Evolutionary conservation across 30 jellyfish, hydroid and myxozoan genomes (phyloP).

Genomic region (Cassiopea andromeda): DNA sequence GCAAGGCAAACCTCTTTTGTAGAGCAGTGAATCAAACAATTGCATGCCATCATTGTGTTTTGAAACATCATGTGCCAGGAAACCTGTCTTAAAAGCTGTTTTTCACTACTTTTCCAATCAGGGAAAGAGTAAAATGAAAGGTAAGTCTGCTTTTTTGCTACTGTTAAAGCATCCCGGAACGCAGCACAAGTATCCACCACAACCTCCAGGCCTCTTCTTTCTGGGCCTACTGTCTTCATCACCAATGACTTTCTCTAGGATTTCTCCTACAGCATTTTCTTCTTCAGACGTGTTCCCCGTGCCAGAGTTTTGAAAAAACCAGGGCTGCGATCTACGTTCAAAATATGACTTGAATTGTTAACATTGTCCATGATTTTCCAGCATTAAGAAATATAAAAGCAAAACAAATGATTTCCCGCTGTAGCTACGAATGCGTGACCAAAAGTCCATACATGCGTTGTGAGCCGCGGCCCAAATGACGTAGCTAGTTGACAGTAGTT

Average conservation of each 20-base stretch:
- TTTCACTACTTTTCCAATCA: neutral
- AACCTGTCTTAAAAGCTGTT: constrained; percentile 5
- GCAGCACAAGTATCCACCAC: constrained; percentile 43
- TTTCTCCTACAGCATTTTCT: neutral
- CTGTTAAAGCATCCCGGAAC: constrained; percentile 38
- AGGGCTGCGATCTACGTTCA: constrained; percentile 3
- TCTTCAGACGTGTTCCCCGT: neutral
- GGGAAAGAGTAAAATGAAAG: constrained; percentile 47
- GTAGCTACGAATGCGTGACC: neutral
- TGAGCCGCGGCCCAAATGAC: neutral
- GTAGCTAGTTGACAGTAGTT: too few relatives aligned
- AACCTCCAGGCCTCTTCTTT: neutral
- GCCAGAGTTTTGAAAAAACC: constrained; percentile 28
- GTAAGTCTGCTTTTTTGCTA: neutral
- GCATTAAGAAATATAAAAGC: neutral
- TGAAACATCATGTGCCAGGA: constrained; percentile 31
- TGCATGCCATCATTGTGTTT: constrained; percentile 43
- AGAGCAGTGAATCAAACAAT: constrained; percentile 30
- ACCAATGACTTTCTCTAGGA: neutral
- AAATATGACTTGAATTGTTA: neutral
- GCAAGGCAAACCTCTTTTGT: constrained; percentile 20
- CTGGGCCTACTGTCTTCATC: neutral
- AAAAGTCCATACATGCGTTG: neutral
- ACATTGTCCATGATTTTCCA: neutral
- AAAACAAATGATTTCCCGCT: neutral